Evolutionary conservation across 2,888 invertebrate genomes (phyloP), one percentile per base, ranked within the genome.

Genomic region (Trissoscelio sp.): DNA sequence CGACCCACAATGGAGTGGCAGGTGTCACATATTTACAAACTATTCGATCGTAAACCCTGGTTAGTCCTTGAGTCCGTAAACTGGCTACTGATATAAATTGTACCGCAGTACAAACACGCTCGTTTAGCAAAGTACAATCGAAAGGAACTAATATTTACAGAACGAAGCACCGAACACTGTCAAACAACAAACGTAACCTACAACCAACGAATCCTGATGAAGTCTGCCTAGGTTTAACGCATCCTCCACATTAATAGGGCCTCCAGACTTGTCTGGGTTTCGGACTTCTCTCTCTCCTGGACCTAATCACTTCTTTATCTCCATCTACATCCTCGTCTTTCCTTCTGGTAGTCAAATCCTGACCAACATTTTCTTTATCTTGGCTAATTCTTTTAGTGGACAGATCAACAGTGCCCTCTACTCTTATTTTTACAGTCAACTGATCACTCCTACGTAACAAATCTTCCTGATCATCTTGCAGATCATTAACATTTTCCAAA

Each of bases 191-290:
- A 57, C 48, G 20, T 20, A 42, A 73, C 44, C 44, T 51, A 31
- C 12, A 75, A 44, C 16, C 57, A 75, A 28, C 22, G 7, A 31
- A 57, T 48, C n/a, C 20, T 39, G 24, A 53, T 39, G 20, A 58
- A 28, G 20, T 39, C 24, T 69, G 57, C 37, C 48, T 48, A 70
- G 24, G 14, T 51, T 57, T 48, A 34, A 22, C 14, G 34, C 11
- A 12, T 24, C 18, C 16, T 4, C 22, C 20, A 6, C 16, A 16
- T 7, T 87, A 91, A 83, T 91, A 91, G 7, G 91, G 91, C 85
- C 91, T 87, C 91, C 91, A 91, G 69, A 91, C 91, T 51, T 91
- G 91, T 83, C 91, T 88, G 4, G 91, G 91, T 51, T 90, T 91
- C 0, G 91, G 91, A 79, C 89, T 91, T 69, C 88, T 86, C 14